Evolutionary conservation across 2,113 vertebrate genomes (phyloP).

Genomic region (Galemys pyrenaicus): DNA sequence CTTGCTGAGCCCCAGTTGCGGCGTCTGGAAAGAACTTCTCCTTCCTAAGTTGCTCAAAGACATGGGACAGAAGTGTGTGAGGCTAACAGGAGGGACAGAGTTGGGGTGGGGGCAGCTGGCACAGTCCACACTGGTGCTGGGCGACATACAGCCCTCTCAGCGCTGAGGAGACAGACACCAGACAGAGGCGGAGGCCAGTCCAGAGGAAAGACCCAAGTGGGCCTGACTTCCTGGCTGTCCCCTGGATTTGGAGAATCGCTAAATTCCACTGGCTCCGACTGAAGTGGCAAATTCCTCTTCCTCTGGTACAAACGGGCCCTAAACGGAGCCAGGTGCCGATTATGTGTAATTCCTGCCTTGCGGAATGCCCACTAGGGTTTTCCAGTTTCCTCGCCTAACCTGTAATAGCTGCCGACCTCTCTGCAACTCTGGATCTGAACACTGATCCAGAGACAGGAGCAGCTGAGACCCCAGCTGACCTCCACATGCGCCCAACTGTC

Average conservation of each 20-base stretch:
- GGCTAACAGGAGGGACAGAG: background rate
- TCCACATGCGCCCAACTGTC: background rate
- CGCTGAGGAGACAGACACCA: background rate
- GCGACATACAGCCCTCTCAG: background rate
- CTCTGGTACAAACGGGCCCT: slow-evolving; percentile 5
- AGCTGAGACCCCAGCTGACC: background rate
- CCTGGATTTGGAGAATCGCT: background rate
- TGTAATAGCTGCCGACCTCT: background rate
- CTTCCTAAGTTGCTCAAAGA: background rate
- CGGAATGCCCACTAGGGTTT: background rate
- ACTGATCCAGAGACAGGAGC: background rate
- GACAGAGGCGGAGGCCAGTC: background rate
- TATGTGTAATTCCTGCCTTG: background rate
- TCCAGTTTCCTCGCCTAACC: slow-evolving; percentile 16
- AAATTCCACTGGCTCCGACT: background rate
- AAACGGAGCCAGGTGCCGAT: background rate
- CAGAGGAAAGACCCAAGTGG: background rate
- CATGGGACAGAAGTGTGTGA: background rate
- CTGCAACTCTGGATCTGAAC: slow-evolving; percentile 3
- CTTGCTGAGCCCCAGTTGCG: slow-evolving; percentile 31
- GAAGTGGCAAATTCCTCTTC: slow-evolving; percentile 30
- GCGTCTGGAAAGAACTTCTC: background rate
- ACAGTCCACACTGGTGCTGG: background rate
- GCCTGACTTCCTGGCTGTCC: background rate
- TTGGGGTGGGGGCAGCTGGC: background rate